These are phyloP conservation scores for Mizuhopecten yessoensis DNA, from an alignment of 1,140 invertebrate species.

Conservation along the genomic window DNA sequence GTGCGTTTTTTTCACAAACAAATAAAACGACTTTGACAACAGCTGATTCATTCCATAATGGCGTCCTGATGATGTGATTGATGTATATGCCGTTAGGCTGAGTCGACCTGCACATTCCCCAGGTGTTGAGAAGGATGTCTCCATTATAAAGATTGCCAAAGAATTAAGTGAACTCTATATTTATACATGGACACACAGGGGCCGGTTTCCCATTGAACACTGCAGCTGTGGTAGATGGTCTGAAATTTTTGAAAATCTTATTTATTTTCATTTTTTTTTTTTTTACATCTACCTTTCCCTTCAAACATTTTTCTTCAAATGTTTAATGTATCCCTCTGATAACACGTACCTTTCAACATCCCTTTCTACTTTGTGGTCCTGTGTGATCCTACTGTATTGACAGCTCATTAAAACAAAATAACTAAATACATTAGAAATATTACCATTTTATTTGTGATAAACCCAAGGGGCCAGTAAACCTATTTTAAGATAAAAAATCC, in stretches of 20 bases:
- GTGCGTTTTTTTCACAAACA: not conserved
- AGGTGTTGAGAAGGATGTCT: not conserved
- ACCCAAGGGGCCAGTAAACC: too few species aligned
- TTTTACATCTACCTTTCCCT: not conserved
- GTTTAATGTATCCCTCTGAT: too few species aligned
- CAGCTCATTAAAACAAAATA: too few species aligned
- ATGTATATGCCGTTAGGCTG: not conserved
- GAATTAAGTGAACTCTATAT: not conserved
- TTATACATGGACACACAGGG: not conserved
- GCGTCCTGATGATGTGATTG: not conserved
- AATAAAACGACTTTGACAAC: not conserved
- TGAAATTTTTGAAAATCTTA: not conserved
- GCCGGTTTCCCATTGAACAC: not conserved
- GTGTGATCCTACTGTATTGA: too few species aligned
- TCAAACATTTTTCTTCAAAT: too few species aligned
- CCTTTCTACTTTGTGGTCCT: too few species aligned
- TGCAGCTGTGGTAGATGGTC: not conserved
- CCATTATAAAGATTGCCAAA: not conserved
- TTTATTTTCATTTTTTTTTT: not conserved
- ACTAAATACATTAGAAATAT: too few species aligned
- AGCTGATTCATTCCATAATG: not conserved
- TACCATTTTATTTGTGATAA: too few species aligned
- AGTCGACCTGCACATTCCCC: not conserved
- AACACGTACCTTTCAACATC: too few species aligned
- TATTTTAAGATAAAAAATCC: too few species aligned